These are phyloP conservation scores for Steinernema carpocapsae DNA, from an alignment of 2,888 invertebrate species.

Conservation along the genomic window DNA sequence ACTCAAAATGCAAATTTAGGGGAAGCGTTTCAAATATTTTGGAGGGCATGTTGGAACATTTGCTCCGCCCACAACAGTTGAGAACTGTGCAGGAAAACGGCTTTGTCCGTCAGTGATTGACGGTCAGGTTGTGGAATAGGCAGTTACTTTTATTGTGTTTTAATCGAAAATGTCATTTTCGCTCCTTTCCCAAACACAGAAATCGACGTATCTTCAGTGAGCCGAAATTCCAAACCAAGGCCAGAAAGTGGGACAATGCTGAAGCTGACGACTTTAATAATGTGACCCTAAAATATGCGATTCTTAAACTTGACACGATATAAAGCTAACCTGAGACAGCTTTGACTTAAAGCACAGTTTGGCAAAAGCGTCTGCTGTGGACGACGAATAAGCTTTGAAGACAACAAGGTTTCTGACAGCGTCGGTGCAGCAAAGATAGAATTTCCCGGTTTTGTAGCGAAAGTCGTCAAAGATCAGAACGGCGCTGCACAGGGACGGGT, in stretches of 20 bases:
- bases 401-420: neutral
- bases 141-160: no score
- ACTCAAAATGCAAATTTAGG: no score
- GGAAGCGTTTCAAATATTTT: no score
- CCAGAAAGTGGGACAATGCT: neutral
- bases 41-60: no score
- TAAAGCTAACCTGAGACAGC: neutral
- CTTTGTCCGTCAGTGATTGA: no score
- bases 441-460: neutral
- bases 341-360: neutral
- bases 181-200: neutral
- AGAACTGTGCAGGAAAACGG: no score
- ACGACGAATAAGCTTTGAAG: neutral
- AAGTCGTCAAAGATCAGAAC: neutral
- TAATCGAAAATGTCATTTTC: neutral
- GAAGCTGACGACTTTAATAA: constrained; percentile 11
- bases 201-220: neutral
- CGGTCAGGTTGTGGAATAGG: no score
- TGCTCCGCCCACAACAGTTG: no score
- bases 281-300: neutral
- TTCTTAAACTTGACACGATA: neutral
- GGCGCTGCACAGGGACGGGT: constrained; percentile 1
- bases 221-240: neutral
- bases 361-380: neutral
- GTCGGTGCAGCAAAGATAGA: neutral